Conservation (phyloP, 2,113 vertebrate species). For the Actenoides hombroni region DNA sequence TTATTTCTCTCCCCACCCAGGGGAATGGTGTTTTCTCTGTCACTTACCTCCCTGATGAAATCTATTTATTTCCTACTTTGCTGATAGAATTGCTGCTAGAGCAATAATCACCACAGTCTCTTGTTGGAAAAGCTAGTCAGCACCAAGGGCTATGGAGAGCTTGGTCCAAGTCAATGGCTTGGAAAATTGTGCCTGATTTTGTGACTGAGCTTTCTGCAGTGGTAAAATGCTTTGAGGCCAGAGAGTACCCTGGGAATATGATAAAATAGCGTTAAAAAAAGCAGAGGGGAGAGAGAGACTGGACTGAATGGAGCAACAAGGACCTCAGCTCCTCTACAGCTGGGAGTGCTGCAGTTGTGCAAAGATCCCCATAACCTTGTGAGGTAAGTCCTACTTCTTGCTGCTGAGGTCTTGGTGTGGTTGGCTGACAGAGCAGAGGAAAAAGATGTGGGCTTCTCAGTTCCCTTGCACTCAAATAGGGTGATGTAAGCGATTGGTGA, state of each 20-base stretch:
- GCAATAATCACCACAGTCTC: not conserved
- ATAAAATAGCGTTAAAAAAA: not conserved
- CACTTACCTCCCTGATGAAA: not conserved
- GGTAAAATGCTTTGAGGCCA: not conserved
- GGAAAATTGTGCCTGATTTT: constrained; percentile 34
- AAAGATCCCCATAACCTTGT: not conserved
- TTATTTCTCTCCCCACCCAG: not conserved
- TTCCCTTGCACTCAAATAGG: not conserved
- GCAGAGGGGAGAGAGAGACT: not conserved
- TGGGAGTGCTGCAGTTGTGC: not conserved
- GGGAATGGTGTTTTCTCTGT: not conserved
- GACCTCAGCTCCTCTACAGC: not conserved
- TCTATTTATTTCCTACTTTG: constrained; percentile 28
- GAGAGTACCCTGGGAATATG: not conserved
- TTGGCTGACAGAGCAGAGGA: not conserved
- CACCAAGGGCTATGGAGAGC: not conserved
- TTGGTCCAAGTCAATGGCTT: constrained; percentile 25
- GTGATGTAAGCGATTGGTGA: not conserved
- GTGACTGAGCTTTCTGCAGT: not conserved
- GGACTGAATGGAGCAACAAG: not conserved
- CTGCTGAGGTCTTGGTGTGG: not conserved
- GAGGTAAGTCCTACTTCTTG: not conserved
- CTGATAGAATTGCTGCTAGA: not conserved
- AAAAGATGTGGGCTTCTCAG: not conserved
- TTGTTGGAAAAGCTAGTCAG: not conserved